Evolutionary conservation across 2,797 vertebrate species (phyloP), one percentile per base, ranked within the genome.

Genomic region (Rhinophrynus dorsalis): DNA sequence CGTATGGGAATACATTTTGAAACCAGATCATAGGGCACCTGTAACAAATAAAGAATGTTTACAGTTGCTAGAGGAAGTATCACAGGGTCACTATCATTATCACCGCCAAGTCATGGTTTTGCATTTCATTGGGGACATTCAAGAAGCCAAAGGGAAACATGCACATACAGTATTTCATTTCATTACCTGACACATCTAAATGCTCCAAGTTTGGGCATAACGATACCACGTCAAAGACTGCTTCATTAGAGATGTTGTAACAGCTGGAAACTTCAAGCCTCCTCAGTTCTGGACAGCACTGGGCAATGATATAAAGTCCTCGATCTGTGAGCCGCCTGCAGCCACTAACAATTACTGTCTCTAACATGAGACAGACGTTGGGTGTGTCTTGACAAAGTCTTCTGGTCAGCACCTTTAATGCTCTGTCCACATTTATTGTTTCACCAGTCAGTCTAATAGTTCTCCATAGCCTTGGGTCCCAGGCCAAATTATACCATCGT

Each of bases 331-430:
- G 95, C 86, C 96, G 86, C 80, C 95, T 90, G 89, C 97, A 99
- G 86, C 96, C 93, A 47, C 89, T 96, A 67, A 90, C 90, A 55
- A 93, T 89, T 74, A 98, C 94, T 0, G 91, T 95, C 85, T 99
- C 96, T 89, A 99, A 84, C 81, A 96, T 97, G 79, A 99, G 93
- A 74, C 97, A 99, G 61, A 99, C 96, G 37, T 96, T 98, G 1
- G 97, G 97, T 0, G 97, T 99, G 85, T 99, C 96, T 85, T 98
- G 97, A 80, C 97, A 98, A 37, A 99, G 90, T 55, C 96, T 91
- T 75, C 94, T 92, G 8, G 97, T 98, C 62, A 98, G 92, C 75
- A 98, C 93, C 75, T 93, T 85, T 75, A 98, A 88, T 69, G 97
- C 96, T 0, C 96, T 93, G 89, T 98, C 96, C 1, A 91, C 95